Base-by-base conservation (phyloP, 2,797 vertebrate species). In the Strix occidentalis region DNA sequence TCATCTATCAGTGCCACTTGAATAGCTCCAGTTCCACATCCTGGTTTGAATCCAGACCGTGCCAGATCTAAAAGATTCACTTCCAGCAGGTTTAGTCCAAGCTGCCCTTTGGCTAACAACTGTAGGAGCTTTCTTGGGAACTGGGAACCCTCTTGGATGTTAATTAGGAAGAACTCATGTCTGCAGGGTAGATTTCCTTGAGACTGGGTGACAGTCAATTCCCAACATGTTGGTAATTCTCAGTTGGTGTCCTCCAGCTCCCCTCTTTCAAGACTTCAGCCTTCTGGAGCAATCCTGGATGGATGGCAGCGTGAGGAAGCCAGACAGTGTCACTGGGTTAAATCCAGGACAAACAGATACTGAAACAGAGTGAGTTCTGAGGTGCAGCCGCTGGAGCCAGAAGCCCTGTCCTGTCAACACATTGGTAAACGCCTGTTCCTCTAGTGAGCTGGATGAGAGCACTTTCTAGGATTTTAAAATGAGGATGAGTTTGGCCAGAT, bases 1-100 rank as follows among this genome's bases (percentile, higher is more conserved):
- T 78, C 79, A 95, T 95, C 72, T 54, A 78, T 96, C 95, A 95
- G 39, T 78, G 91, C 35, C 82, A 74, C 43, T 89, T 3, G 3
- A 50, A 63, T 39, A 82, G 54, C n/a, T 95, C 66, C 46, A 66
- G 58, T 79, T 94, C 63, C 35, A 50, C 31, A 31, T 60, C 39
- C 74, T 94, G 83, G 72, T 93, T 93, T 88, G 63, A 82, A 64
- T 91, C 79, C 89, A 96, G 58, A 63, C 39, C 0, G 0, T 84
- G 63, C 58, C 77, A 93, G 54, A 66, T 69, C 46, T 78, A 45
- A 79, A 90, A 88, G 48, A 65, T 77, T 93, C 74, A 51, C n/a
- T 76, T 87, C 66, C 69, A 65, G 50, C 21, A 75, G 41, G 28
- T 81, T 81, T 81, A 82, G 23, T 69, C 63, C 50, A 79, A 72